Evolutionary conservation across 53 echinoderm and acorn worm genomes (phyloP), one percentile per base, ranked within the genome.

Genomic region (Astropecten irregularis): DNA sequence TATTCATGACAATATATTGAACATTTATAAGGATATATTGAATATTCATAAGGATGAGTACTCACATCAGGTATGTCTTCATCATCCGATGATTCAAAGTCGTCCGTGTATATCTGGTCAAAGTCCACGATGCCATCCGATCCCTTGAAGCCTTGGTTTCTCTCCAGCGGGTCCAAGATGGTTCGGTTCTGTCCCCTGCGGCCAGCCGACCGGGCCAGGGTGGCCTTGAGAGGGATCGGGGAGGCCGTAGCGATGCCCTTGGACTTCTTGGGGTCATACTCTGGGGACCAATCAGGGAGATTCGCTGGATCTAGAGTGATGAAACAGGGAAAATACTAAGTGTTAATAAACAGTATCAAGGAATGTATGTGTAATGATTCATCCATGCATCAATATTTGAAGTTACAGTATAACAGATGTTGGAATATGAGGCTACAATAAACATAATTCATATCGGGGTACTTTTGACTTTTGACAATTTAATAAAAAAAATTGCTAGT

Each of bases 151-250:
- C 73, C 86, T 21, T 84, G 40, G 48, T 38, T 79, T 87, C 88
- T 87, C 16, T 96, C 93, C 30, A 93, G 57, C 2, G 93, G 90
- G 33, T 86, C 84, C 54, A 90, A 56, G 7, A 86, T 82, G 25
- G 77, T 69, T 70, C 93, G 60, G 22, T 47, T 68, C 25, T 83
- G 76, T 19, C 90, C 90, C 68, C 90, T 59, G 40, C 90, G 85
- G 9, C 90, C 91, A 8, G 93, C 99, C 20, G 99, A 99, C 26
- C 99, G 74, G 73, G 94, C 94, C 34, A 97, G 79, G 19, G 94
- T 89, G 8, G 94, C 82, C 82, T 94, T 94, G 33, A 89, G 73
- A 8, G 97, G 97, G 40, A 94, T 94, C 38, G 94, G 92, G 2
- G 93, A 91, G 22, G 85, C 70, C 21, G 66, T 33, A 32, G 62